A percentile compares a stretch with the other conserved stretches of the same genome.
phyloP scores from a whole-genome alignment of 2,888 invertebrate genomes.

The Ceriagrion tenellum region DNA sequence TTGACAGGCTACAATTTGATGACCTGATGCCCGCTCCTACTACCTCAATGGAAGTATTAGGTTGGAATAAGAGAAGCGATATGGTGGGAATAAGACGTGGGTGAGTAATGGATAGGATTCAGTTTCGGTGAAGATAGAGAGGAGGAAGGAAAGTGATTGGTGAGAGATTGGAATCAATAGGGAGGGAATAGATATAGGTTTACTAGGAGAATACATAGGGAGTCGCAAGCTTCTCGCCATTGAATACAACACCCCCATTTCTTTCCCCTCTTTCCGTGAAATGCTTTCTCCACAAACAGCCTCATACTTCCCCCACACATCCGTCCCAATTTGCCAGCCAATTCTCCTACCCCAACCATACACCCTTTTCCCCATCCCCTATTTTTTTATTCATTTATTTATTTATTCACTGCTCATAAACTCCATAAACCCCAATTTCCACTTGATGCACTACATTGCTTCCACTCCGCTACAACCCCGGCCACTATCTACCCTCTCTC shows the following conservation, averaged over 20 bases:
- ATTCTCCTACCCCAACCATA: neutral
- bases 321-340: neutral
- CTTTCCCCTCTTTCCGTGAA: neutral
- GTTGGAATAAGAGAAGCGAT: neutral
- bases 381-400: constrained; percentile 18
- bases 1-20: too few relatives aligned
- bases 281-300: neutral
- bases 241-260: neutral
- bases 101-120: neutral
- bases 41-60: too few relatives aligned
- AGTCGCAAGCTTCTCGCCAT: neutral
- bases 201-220: neutral
- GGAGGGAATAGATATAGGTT: neutral
- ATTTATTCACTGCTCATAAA: neutral
- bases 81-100: neutral
- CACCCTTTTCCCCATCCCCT: neutral
- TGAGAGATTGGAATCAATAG: neutral
- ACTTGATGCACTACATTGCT: neutral
- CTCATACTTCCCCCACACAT: neutral
- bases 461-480: neutral
- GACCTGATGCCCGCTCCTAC: too few relatives aligned
- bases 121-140: too few relatives aligned
- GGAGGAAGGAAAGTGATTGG: neutral
- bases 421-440: constrained; percentile 18
- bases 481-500: neutral